Conservation (phyloP, 53 echinoderm and acorn worm species). For the Apostichopus leukothele region DNA sequence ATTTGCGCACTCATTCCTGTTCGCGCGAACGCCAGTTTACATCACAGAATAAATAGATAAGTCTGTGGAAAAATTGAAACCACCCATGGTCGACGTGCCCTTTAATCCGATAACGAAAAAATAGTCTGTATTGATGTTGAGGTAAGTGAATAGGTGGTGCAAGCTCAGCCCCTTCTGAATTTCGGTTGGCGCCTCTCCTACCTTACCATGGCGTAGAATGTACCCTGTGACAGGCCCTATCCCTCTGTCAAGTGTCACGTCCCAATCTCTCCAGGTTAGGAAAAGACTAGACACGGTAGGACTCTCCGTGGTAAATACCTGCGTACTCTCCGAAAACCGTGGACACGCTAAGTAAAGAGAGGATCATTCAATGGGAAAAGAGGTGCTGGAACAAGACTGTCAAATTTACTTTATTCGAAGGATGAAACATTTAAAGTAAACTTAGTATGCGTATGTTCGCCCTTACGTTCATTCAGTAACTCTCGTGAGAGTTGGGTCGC, state of each 20-base stretch:
- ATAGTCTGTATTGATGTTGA: not conserved
- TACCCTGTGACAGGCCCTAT: constrained; percentile 5
- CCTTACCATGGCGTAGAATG: not conserved
- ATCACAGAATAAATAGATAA: too few relatives aligned
- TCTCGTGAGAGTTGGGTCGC: too few relatives aligned
- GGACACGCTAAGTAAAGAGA: not conserved
- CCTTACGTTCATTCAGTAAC: too few relatives aligned
- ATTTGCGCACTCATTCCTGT: too few relatives aligned
- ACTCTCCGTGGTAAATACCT: not conserved
- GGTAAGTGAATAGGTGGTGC: not conserved
- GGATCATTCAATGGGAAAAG: not conserved
- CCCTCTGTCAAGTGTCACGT: not conserved
- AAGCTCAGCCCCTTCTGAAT: not conserved
- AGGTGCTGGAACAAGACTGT: too few relatives aligned
- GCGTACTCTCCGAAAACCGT: not conserved
- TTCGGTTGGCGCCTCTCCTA: not conserved
- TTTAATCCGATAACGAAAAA: not conserved
- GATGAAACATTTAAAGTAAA: too few relatives aligned
- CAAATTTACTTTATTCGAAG: too few relatives aligned
- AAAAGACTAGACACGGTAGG: not conserved
- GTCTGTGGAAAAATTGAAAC: too few relatives aligned
- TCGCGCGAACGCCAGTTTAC: too few relatives aligned
- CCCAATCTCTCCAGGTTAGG: not conserved
- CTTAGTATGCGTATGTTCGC: too few relatives aligned
- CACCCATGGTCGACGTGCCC: too few relatives aligned